phyloP scores from a whole-genome alignment of 2,113 vertebrate species.

The Mohoua ochrocephala region DNA sequence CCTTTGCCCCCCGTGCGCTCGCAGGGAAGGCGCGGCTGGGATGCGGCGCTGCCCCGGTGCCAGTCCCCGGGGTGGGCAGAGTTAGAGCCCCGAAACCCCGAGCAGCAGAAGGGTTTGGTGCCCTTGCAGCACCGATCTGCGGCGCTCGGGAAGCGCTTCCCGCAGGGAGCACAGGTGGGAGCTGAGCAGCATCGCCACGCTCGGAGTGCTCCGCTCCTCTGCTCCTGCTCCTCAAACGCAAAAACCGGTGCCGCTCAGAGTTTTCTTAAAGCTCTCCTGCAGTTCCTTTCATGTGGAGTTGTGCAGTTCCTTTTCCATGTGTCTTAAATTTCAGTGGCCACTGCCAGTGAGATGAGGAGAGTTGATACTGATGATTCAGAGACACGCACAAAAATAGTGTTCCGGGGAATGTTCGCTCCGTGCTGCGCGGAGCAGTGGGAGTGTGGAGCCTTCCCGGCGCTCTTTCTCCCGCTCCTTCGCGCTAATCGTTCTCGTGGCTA shows the following conservation, averaged over 20 bases:
- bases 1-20: fast-evolving
- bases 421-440: not conserved
- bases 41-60: too few species aligned
- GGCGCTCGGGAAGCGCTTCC: fast-evolving
- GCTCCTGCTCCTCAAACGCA: fast-evolving
- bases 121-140: fast-evolving
- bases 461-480: not conserved
- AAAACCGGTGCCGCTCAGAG: not conserved
- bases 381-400: not conserved
- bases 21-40: too few species aligned
- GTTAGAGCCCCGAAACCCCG: fast-evolving
- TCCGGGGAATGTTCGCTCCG: not conserved
- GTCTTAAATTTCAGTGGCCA: not conserved
- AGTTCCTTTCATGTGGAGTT: not conserved
- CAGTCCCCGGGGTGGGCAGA: fast-evolving
- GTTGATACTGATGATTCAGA: not conserved
- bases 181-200: too few species aligned
- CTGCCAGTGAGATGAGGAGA: not conserved
- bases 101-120: not conserved
- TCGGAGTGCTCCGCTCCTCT: too few species aligned
- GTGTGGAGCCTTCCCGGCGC: not conserved
- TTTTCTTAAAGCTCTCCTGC: not conserved
- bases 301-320: not conserved
- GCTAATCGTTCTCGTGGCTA: not conserved
- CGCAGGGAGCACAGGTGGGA: not conserved